Evolutionary conservation across 1,140 invertebrate species (phyloP), one percentile per base, ranked within the genome.

Genomic region (Drosophila ogumai): DNA sequence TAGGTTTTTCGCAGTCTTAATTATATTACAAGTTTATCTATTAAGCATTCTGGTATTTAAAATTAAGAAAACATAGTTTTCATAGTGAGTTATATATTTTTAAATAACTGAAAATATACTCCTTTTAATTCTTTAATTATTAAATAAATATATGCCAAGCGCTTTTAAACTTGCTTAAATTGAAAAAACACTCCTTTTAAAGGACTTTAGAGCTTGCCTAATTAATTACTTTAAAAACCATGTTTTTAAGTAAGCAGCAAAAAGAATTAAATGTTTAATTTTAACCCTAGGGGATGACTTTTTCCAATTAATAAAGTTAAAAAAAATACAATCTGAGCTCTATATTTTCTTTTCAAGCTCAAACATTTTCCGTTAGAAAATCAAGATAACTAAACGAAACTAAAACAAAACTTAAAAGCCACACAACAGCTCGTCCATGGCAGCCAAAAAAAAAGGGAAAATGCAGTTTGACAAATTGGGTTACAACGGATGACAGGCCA

Each of bases 391-490:
- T 12, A 15, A 49, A 50, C 9, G 8, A 5, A 54, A 36, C 50
- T 38, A 38, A 55, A 38, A 38, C 34, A 38, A 38, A 49, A 54
- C 32, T 17, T 49, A 28, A 60, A 50, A 61, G 17, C 22, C 59
- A 52, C 31, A 61, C 32, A 54, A 36, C 1, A 12, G 7, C 32
- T 36, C 9, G 4, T 6, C 19, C 1, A 22, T 7, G 22, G 17
- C 25, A 32, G 1, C 9, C 4, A 31, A 38, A 54, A 38, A 54
- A 55, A 52, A 25, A 9, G 9, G 15, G 19, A 12, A 41, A 52
- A 38, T 69, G 36, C 22, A 38, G 31, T 67, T 67, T 67, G 47
- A 22, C 40, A 54, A 67, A 40, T 54, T 52, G 19, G 46, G 64
- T 40, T 43, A 66, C 38, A 36, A 32, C 22, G 12, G 34, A 38